Percentiles rank a stretch among this genome's conserved stretches.
phyloP scores from a whole-genome alignment of 1,140 invertebrate genomes.

The Scaptomyza montana region DNA sequence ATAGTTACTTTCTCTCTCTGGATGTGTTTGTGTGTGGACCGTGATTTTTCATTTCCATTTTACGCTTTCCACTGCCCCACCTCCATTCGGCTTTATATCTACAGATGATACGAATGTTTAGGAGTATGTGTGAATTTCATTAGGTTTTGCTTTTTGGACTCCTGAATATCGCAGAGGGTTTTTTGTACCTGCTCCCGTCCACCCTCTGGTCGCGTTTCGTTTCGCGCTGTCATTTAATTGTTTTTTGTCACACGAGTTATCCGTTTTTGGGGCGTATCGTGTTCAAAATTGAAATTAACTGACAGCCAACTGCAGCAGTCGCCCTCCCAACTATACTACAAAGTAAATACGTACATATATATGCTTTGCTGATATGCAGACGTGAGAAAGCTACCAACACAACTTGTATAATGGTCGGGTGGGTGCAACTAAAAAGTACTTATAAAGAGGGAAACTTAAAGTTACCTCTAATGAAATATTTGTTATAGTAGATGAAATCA shows the following conservation, averaged over 20 bases:
- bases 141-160: slow-evolving; percentile 50
- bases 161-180: slow-evolving; percentile 1
- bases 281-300: slow-evolving; percentile 79
- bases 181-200: neutral
- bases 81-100: neutral
- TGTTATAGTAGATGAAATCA: too few species aligned
- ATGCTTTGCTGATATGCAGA: too few species aligned
- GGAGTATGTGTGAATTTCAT: slow-evolving; percentile 65
- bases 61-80: slow-evolving; percentile 64
- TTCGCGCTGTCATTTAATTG: slow-evolving; percentile 68
- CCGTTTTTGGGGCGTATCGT: slow-evolving; percentile 72
- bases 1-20: too few species aligned
- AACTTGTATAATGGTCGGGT: too few species aligned
- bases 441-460: too few species aligned
- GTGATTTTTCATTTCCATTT: slow-evolving; percentile 81
- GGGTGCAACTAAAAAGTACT: too few species aligned
- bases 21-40: slow-evolving; percentile 13
- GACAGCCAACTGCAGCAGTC: slow-evolving; percentile 36
- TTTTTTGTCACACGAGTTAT: slow-evolving; percentile 80
- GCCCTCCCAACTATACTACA: slow-evolving; percentile 1
- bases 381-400: too few species aligned
- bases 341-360: too few species aligned
- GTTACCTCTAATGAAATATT: too few species aligned
- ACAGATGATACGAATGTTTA: slow-evolving; percentile 11
- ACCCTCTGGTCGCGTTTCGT: slow-evolving; percentile 31